Percentiles rank a stretch among this genome's conserved stretches.
phyloP scores from a whole-genome alignment of 2,113 vertebrate genomes.

The Ictidomys tridecemlineatus region DNA sequence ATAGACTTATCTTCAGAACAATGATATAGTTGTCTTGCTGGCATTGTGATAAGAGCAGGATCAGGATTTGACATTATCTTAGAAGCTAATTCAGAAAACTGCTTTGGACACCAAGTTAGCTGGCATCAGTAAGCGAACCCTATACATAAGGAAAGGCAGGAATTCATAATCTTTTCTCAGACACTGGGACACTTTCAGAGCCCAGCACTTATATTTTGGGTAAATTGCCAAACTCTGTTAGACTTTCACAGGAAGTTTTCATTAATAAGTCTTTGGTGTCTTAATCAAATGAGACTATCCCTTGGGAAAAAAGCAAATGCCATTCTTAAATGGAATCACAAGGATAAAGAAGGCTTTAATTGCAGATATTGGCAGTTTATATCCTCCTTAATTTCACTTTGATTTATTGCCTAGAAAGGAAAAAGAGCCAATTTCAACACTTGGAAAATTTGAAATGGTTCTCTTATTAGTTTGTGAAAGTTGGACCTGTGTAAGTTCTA shows the following conservation, averaged over 20 bases:
- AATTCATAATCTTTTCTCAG: slow-evolving; percentile 4
- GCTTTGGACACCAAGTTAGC: background rate
- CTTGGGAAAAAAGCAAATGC: background rate
- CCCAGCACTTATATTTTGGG: background rate
- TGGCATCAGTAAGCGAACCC: background rate
- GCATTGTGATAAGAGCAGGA: background rate
- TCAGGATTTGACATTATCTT: background rate
- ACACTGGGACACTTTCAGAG: background rate
- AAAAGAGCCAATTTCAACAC: background rate
- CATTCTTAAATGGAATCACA: background rate
- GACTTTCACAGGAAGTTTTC: background rate
- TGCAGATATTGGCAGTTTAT: background rate
- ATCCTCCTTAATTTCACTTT: background rate
- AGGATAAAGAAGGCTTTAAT: background rate
- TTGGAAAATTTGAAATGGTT: background rate
- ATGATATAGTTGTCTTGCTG: background rate
- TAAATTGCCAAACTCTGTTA: background rate
- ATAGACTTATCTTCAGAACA: background rate
- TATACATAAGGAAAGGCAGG: background rate
- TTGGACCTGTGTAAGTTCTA: background rate
- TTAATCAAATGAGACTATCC: background rate
- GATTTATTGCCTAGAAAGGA: background rate
- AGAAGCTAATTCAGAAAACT: background rate
- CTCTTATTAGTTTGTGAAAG: background rate
- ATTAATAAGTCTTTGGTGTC: slow-evolving; percentile 2